Conservation (phyloP, 2,797 vertebrate species). For the Lerista edwardsae region DNA sequence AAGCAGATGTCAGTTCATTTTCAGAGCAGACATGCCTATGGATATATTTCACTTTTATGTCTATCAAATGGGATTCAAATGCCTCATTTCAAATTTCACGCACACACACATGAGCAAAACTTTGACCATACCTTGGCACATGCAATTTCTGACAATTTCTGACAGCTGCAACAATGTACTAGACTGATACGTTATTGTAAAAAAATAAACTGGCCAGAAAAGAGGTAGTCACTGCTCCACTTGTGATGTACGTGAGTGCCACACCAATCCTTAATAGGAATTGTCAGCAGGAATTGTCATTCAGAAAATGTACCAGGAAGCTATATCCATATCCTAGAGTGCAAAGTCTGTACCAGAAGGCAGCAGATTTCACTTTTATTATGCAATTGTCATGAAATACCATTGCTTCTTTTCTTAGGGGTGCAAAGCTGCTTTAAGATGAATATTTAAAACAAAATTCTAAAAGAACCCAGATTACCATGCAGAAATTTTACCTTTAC, state of each 20-base stretch:
- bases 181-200: conserved; percentile 51
- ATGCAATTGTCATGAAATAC: conserved; percentile 63
- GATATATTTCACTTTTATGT: conserved; percentile 35
- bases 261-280: conserved; percentile 40
- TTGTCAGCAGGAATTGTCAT: conserved; percentile 39
- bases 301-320: conserved; percentile 51
- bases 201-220: conserved; percentile 39
- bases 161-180: conserved; percentile 22
- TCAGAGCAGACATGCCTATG: conserved; percentile 5
- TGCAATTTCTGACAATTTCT: conserved; percentile 46
- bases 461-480: conserved; percentile 33
- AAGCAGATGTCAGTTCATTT: neutral
- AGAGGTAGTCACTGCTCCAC: conserved; percentile 49
- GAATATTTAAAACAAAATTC: conserved; percentile 50
- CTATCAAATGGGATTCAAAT: conserved; percentile 42
- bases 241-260: conserved; percentile 40
- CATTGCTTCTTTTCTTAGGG: conserved; percentile 56
- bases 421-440: conserved; percentile 44
- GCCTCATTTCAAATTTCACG: conserved; percentile 5
- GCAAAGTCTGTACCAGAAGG: conserved; percentile 56
- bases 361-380: conserved; percentile 57
- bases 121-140: neutral
- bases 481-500: conserved; percentile 60
- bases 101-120: conserved; percentile 20
- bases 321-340: conserved; percentile 39